These are phyloP conservation scores for Reinhardtius hippoglossoides DNA, from an alignment of 2,113 vertebrate genomes.

Conservation along the genomic window DNA sequence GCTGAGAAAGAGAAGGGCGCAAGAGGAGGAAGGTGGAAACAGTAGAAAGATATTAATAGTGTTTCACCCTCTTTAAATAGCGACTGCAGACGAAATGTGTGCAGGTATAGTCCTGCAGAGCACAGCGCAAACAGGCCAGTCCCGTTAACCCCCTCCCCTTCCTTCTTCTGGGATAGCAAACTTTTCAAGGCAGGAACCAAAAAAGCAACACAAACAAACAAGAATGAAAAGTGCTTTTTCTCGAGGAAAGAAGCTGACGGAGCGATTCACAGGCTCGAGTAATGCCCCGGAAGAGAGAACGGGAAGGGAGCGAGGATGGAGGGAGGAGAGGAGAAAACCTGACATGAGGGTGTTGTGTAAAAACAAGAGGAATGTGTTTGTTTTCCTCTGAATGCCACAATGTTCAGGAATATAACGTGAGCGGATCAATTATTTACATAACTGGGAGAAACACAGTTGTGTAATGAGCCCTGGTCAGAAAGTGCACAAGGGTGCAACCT, in stretches of 20 bases:
- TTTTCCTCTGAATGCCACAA: slow-evolving; percentile 52
- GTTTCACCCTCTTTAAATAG: slow-evolving; percentile 77
- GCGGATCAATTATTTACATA: slow-evolving; percentile 66
- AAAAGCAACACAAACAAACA: slow-evolving; percentile 58
- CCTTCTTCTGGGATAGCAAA: slow-evolving; percentile 71
- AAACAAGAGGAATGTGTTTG: slow-evolving; percentile 41
- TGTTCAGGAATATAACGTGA: slow-evolving; percentile 42
- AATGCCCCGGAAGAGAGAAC: neutral
- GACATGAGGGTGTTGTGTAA: slow-evolving; percentile 29
- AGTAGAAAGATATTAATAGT: slow-evolving; percentile 82
- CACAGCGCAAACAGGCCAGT: slow-evolving; percentile 48
- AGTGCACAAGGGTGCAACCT: slow-evolving; percentile 24
- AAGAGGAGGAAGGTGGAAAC: slow-evolving; percentile 63
- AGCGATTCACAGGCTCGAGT: slow-evolving; percentile 44
- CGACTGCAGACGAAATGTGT: slow-evolving; percentile 72
- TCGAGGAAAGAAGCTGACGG: slow-evolving; percentile 65
- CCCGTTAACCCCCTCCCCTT: slow-evolving; percentile 15
- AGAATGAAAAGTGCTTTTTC: slow-evolving; percentile 75
- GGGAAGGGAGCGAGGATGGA: neutral
- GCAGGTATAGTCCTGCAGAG: slow-evolving; percentile 68
- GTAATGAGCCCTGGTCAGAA: slow-evolving; percentile 20
- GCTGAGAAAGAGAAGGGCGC: slow-evolving; percentile 13
- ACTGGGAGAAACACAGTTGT: slow-evolving; percentile 20
- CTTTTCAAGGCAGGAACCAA: slow-evolving; percentile 55
- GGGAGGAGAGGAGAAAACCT: neutral